Evolutionary conservation across 2,113 vertebrate species (phyloP), one percentile per base, ranked within the genome.

Genomic region (Cololabis saira): DNA sequence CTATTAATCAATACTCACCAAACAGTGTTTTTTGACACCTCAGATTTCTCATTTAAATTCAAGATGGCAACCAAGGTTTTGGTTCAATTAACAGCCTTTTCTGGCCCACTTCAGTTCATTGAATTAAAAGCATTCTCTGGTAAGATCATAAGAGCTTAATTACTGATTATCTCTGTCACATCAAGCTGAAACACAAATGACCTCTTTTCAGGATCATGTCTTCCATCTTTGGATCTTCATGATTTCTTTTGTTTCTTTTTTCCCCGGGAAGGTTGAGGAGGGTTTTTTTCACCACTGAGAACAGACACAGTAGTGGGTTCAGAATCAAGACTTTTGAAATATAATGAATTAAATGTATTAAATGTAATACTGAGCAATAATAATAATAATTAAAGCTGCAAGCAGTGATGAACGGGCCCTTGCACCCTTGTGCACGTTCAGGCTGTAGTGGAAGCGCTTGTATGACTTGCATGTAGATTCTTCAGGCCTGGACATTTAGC

Each of bases 41-140:
- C 24, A 27, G 24, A 27, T 27, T 27, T 47, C 51, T 65, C 64
- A 71, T 87, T 61, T 49, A 71, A 72, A 55, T 66, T 67, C 76
- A 47, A 69, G 15, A 24, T 19, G 8, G 2, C 12, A 40, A 79
- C 16, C 43, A 65, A 7, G 40, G 55, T 6, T 3, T 30, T 54
- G 22, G 30, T 50, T 76, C 44, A 18, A 21, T 71, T 71, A 8
- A 71, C 52, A 56, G 16, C 48, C 16, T 66, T 69, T 61, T 30
- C 62, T 37, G 17, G 24, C 59, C 56, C 52, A 43, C 33, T 33
- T 53, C 51, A 14, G 61, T 74, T 58, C 43, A 71, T 53, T 71
- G 14, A 77, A 67, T 64, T 79, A 61, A 86, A 73, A 76, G 80
- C 69, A 22, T 85, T 70, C 80, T 70, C 67, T 54, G 84, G 79